Percentiles rank a stretch among this genome's conserved stretches.
phyloP scores from a whole-genome alignment of 2,888 invertebrate species.

The Clivina fossor region DNA sequence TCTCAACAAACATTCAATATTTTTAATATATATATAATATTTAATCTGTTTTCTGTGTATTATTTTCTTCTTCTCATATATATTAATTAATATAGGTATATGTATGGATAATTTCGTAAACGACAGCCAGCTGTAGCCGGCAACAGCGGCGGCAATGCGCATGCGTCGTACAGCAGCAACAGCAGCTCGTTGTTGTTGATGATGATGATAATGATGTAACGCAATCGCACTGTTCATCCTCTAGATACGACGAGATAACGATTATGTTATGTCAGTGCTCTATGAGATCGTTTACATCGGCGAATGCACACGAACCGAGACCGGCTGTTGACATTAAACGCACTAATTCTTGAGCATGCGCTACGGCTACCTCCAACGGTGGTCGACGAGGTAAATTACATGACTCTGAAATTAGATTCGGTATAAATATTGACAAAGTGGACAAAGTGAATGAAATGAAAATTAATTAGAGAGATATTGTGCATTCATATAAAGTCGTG shows the following conservation, averaged over 20 bases:
- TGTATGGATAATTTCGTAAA: slow-evolving; percentile 27
- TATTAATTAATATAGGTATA: slow-evolving; percentile 23
- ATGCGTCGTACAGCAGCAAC: neutral
- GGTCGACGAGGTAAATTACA: slow-evolving; percentile 88
- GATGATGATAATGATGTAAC: neutral
- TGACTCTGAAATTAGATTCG: too few relatives aligned
- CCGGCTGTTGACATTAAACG: slow-evolving; percentile 87
- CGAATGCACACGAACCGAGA: slow-evolving; percentile 93
- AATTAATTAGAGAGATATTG: too few relatives aligned
- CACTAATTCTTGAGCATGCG: slow-evolving; percentile 87
- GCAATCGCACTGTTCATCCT: neutral
- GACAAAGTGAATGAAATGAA: too few relatives aligned
- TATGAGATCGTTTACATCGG: slow-evolving; percentile 83
- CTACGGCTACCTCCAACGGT: slow-evolving; percentile 88
- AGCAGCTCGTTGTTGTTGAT: too few relatives aligned
- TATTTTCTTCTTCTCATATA: too few relatives aligned
- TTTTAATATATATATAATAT: neutral
- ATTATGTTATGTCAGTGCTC: slow-evolving; percentile 61
- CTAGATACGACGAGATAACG: slow-evolving; percentile 12
- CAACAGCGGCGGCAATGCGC: neutral
- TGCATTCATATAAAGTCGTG: too few relatives aligned
- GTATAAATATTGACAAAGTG: too few relatives aligned
- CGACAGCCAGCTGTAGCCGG: slow-evolving; percentile 26
- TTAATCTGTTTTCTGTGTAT: too few relatives aligned
- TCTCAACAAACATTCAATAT: neutral